Base-by-base conservation (phyloP, 92 coral and sea anemone genomes). In the Micromussa lordhowensis region DNA sequence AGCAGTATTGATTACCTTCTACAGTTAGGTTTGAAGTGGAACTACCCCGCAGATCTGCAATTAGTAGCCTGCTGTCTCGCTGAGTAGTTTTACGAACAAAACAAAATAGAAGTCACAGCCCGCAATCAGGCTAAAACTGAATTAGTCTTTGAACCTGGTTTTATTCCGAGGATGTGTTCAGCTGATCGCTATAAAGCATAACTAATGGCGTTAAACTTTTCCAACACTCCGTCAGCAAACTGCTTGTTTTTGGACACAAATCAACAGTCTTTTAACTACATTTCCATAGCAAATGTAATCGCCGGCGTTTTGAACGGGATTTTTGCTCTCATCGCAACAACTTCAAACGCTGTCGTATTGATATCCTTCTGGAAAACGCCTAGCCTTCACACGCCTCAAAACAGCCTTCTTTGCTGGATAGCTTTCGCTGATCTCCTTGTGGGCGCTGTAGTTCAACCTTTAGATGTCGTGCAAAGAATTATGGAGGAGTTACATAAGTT, bases 211-310 rank as follows among this genome's bases (percentile, higher is more conserved):
- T 4, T 4, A 3, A 69, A 69, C 75, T 1, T 8, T 29, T 69
- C 75, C 19, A 29, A 69, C 36, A 69, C 3, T 69, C 30, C 75
- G 24, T 35, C 80, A 0, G 30, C 32, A 48, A 36, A 75, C 16
- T 75, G 80, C 57, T 19, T 75, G 54, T 75, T 75, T 75, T n/a
- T 75, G 58, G 80, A 75, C 19, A 75, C 80, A 36, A 75, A 75
- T 35, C 80, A n/a, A 14, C 53, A 21, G 80, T 24, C 80, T 38
- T 40, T 75, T 36, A 14, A 7, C 3, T 75, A 75, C 80, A 75
- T 75, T 34, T 34, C 26, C 29, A 19, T 38, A 4, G 80, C 80
- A 48, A 75, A 75, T 26, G 28, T 75, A 5, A 9, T 75, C 0
- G 80, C 80, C 24, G 16, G 80, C 28, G 24, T 75, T 75, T 6